Conservation (phyloP, 2,113 vertebrate genomes). For the Carlito syrichta region DNA sequence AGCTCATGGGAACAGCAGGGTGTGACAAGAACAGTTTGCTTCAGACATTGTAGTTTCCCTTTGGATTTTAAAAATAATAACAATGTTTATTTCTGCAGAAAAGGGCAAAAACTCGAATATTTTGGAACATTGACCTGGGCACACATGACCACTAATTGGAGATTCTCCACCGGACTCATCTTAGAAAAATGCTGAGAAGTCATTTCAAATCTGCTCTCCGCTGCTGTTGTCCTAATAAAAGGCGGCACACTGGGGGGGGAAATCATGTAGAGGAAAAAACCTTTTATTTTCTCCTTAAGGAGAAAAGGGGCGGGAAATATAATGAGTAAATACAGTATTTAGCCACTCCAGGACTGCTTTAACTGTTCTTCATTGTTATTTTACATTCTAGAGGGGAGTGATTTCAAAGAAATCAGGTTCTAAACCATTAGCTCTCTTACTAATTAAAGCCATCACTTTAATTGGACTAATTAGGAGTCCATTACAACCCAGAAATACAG, state of each 20-base stretch:
- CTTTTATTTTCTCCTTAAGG: constrained; percentile 36
- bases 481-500: constrained; percentile 3
- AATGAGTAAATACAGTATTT: constrained; percentile 32
- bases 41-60: constrained; percentile 9
- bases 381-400: not conserved
- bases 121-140: not conserved
- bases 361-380: not conserved
- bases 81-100: constrained; percentile 5
- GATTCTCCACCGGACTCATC: not conserved
- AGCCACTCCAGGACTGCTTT: not conserved
- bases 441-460: constrained; percentile 48
- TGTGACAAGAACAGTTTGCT: constrained; percentile 56
- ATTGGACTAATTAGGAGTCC: constrained; percentile 42
- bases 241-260: not conserved
- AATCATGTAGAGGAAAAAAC: not conserved
- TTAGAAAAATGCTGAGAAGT: not conserved
- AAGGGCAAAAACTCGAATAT: not conserved
- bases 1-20: constrained; percentile 43
- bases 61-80: not conserved
- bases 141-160: not conserved
- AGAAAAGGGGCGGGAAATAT: not conserved
- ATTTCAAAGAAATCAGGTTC: constrained; percentile 50
- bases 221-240: not conserved
- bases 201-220: not conserved
- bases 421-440: constrained; percentile 41